Conservation (phyloP, 2,797 vertebrate genomes). For the Centropyge bicolor region DNA sequence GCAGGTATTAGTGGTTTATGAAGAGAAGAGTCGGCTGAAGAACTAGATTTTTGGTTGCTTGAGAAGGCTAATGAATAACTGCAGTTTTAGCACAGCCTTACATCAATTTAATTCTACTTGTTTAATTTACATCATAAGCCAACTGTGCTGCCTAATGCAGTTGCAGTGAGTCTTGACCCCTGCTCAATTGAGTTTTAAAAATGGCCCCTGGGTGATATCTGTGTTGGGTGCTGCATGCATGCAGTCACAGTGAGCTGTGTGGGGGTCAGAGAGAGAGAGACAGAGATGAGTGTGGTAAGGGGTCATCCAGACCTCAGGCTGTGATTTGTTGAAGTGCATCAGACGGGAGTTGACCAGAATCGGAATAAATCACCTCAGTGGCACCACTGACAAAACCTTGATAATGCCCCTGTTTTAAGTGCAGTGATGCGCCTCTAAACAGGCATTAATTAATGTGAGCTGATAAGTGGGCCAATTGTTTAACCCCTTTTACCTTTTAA, state of each 20-base stretch:
- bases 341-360: constrained; percentile 82
- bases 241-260: constrained; percentile 48
- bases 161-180: constrained; percentile 17
- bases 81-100: not conserved
- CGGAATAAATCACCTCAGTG: constrained; percentile 81
- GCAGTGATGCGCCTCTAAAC: constrained; percentile 24
- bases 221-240: constrained; percentile 39
- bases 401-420: constrained; percentile 60
- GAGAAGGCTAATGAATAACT: not conserved
- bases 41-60: not conserved
- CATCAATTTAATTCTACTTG: not conserved
- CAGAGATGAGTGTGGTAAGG: constrained; percentile 66
- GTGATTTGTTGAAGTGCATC: constrained; percentile 80
- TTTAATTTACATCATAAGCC: not conserved
- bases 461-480: constrained; percentile 12
- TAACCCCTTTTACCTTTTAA: constrained; percentile 17
- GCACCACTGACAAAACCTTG: constrained; percentile 81
- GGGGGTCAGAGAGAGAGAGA: constrained; percentile 70
- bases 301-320: constrained; percentile 74
- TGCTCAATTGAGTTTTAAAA: constrained; percentile 37
- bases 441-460: constrained; percentile 28
- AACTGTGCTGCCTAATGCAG: not conserved
- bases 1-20: constrained; percentile 22
- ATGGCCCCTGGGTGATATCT: constrained; percentile 47
- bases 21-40: not conserved